Evolutionary conservation across 1,140 invertebrate genomes (phyloP), one percentile per base, ranked within the genome.

Genomic region (Euura saliciscinereae): DNA sequence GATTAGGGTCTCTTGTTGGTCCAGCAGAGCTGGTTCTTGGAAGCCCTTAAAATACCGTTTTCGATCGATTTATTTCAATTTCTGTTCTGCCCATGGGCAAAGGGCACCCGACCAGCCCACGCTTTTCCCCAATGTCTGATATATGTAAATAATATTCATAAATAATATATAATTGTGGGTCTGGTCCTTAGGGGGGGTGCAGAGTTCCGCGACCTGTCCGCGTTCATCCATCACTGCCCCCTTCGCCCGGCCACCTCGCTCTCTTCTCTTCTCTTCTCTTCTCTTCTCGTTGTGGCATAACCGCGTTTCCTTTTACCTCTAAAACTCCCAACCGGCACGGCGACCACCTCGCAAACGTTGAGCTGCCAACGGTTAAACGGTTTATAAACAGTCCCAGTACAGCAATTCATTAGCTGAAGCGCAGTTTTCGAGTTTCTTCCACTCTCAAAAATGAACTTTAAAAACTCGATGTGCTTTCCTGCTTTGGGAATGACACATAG

Each of bases 151-250:
- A 72, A 72, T 75, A 75, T 75, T 75, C 74, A 75, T 75, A 75
- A 75, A 75, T 75, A 75, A 66, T 72, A 44, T 71, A 74, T 72
- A 72, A 73, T 73, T 73, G 72, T 74, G 66, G 73, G 72, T 43
- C 67, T 28, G 69, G 65, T 71, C 66, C 68, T 71, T 45, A 71
- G 51, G 65, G 73, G 72, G 66, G 66, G 67, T 59, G 51, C 51
- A 77, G 76, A 77, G 71, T 78, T 79, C 77, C 76, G 70, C 70
- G 75, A 80, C 73, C 72, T 80, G 79, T 82, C 81, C 77, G 70
- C 70, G 74, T 78, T 79, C 83, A 85, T 85, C 80, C 82, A 85
- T 85, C 84, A 85, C 77, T 76, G 76, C 71, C 76, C 77, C 77
- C 76, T 78, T 82, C 78, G 7, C 11, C 65, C 68, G 70, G 64